These are phyloP conservation scores for Zhuqinia jingwanae DNA, from an alignment of 2,888 invertebrate species.

Conservation along the genomic window DNA sequence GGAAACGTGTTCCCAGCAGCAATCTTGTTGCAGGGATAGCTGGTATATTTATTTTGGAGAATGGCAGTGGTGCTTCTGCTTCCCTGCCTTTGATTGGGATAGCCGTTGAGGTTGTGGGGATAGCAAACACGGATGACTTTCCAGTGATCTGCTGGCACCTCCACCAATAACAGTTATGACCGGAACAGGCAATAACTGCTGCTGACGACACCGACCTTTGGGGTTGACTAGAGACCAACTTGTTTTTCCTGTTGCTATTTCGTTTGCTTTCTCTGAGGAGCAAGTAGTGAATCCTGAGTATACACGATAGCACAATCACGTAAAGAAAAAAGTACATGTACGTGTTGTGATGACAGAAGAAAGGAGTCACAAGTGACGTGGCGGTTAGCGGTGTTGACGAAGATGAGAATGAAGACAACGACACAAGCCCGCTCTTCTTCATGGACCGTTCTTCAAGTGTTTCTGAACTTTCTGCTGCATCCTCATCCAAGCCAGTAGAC, in stretches of 20 bases:
- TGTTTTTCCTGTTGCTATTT: conserved; percentile 9
- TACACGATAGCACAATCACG: conserved; percentile 55
- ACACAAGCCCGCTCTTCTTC: conserved; percentile 60
- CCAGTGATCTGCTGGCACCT: conserved; percentile 1
- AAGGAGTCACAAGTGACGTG: conserved; percentile 28
- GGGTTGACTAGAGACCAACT: neutral
- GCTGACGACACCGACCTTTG: conserved; percentile 4
- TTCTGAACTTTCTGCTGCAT: conserved; percentile 74
- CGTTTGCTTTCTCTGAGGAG: conserved; percentile 35
- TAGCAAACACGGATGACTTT: conserved; percentile 10
- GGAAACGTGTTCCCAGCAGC: conserved; percentile 8
- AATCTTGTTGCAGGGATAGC: neutral
- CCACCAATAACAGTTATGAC: neutral
- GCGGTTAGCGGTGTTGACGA: neutral
- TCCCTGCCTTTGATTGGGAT: neutral
- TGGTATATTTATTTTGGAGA: neutral
- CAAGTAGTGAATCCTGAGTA: conserved; percentile 48
- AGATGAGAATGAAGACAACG: conserved; percentile 53
- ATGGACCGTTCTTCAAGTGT: conserved; percentile 74
- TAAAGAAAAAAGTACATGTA: conserved; percentile 66
- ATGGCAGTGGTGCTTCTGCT: neutral
- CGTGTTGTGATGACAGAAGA: conserved; percentile 49
- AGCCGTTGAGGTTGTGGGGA: conserved; percentile 12
- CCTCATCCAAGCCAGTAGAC: conserved; percentile 75
- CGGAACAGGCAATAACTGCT: conserved; percentile 21